Conservation (phyloP, 1,140 invertebrate genomes). For the Diorhabda elongata region DNA sequence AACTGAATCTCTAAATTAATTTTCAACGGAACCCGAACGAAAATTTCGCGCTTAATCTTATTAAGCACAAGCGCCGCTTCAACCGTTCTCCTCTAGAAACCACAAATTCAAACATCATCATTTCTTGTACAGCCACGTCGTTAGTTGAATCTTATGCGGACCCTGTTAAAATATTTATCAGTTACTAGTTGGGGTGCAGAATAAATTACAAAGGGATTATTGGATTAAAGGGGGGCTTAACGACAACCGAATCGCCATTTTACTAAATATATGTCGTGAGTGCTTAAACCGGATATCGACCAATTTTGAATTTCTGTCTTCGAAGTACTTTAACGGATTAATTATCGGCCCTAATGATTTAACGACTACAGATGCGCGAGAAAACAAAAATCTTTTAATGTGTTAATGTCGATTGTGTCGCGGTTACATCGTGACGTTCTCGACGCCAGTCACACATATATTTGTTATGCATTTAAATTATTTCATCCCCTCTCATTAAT, state of each 20-base stretch:
- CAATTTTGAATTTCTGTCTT: slow-evolving; percentile 9
- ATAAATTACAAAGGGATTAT: slow-evolving; percentile 19
- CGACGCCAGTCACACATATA: too few relatives aligned
- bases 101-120: slow-evolving; percentile 13
- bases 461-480: too few relatives aligned
- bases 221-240: slow-evolving; percentile 17
- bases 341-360: background rate
- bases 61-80: background rate
- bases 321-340: background rate
- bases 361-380: background rate
- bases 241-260: slow-evolving; percentile 9
- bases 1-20: too few relatives aligned
- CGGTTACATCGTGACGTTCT: too few relatives aligned
- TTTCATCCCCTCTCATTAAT: too few relatives aligned
- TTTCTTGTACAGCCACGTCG: slow-evolving; percentile 7
- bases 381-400: too few relatives aligned
- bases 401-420: too few relatives aligned
- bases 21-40: too few relatives aligned
- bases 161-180: slow-evolving; percentile 20
- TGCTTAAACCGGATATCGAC: slow-evolving; percentile 9
- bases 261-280: slow-evolving; percentile 16
- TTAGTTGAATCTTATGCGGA: slow-evolving; percentile 11
- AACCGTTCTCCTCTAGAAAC: background rate
- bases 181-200: slow-evolving; percentile 5
- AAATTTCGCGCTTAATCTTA: background rate